phyloP scores from a whole-genome alignment of 1,140 invertebrate species.

The Hypsibius dujardini region DNA sequence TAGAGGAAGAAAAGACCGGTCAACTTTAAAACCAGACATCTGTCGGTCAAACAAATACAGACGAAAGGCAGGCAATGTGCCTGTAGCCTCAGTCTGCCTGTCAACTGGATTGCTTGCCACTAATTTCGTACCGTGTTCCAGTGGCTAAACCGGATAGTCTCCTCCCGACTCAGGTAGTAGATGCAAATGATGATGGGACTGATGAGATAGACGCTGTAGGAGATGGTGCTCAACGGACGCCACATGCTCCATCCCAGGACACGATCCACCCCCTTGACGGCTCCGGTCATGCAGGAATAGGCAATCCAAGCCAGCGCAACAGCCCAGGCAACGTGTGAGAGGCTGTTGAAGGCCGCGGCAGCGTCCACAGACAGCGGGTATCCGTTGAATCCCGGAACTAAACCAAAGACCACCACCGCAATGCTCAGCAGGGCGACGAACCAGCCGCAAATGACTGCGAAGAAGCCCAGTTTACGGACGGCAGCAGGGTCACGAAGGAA shows the following conservation, averaged over 20 bases:
- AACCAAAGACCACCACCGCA: not conserved
- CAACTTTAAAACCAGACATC: too few relatives aligned
- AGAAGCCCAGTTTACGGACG: not conserved
- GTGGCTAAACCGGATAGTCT: not conserved
- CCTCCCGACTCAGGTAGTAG: constrained; percentile 9
- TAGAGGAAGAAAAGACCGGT: not conserved
- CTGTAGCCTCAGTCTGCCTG: too few relatives aligned
- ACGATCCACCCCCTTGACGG: not conserved
- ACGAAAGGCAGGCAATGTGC: too few relatives aligned
- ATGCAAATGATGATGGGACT: constrained; percentile 2
- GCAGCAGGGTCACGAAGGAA: not conserved
- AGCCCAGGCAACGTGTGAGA: constrained; percentile 2
- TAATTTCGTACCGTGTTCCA: not conserved
- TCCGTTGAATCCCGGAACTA: constrained; percentile 11
- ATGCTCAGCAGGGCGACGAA: not conserved
- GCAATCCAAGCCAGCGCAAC: not conserved
- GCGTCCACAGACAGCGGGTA: constrained; percentile 16
- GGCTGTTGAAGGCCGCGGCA: constrained; percentile 14
- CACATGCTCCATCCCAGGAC: not conserved
- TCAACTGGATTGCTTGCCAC: too few relatives aligned
- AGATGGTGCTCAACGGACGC: not conserved
- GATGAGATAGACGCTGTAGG: constrained; percentile 8
- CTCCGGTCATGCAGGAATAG: not conserved
- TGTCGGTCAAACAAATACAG: too few relatives aligned
- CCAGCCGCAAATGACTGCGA: not conserved